phyloP scores from a whole-genome alignment of 2,888 invertebrate species.

The Synergus umbraculus region DNA sequence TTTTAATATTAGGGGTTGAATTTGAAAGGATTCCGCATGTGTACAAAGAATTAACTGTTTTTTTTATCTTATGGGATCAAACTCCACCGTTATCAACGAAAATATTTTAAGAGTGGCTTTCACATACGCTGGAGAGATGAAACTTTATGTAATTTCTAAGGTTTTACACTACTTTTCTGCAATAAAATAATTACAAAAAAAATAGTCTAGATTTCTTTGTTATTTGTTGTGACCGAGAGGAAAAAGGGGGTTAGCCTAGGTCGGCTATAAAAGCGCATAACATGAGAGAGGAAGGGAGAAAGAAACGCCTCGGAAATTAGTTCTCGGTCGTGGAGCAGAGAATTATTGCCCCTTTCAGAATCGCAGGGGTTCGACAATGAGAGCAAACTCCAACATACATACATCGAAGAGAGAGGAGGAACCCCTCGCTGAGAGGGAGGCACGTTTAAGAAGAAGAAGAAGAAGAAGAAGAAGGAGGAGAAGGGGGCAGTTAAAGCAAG shows the following conservation, averaged over 20 bases:
- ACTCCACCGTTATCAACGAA: too few relatives aligned
- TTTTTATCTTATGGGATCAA: too few relatives aligned
- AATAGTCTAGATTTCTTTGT: background rate
- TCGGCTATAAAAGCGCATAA: slow-evolving; percentile 57
- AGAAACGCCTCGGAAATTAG: slow-evolving; percentile 64
- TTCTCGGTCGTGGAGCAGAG: slow-evolving; percentile 66
- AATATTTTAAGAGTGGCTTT: too few relatives aligned
- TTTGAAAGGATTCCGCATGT: too few relatives aligned
- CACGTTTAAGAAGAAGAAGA: slow-evolving; percentile 49
- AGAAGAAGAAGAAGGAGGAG: slow-evolving; percentile 41
- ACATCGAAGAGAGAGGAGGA: slow-evolving; percentile 42
- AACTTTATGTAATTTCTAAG: too few relatives aligned
- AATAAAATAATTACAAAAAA: too few relatives aligned
- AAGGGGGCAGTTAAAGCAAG: slow-evolving; percentile 69
- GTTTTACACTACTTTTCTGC: too few relatives aligned
- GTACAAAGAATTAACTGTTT: too few relatives aligned
- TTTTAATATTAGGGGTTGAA: too few relatives aligned
- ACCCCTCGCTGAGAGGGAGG: slow-evolving; percentile 54
- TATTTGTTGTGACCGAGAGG: slow-evolving; percentile 22
- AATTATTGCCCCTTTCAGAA: slow-evolving; percentile 69
- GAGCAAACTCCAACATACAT: slow-evolving; percentile 25
- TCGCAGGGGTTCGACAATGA: slow-evolving; percentile 1
- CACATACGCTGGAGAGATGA: too few relatives aligned
- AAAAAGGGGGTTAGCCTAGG: slow-evolving; percentile 46
- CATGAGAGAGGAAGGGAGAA: slow-evolving; percentile 40